A percentile compares a stretch with the other conserved stretches of the same genome.
Evolutionary conservation across 2,113 vertebrate genomes (phyloP).

Genomic region (Sus scrofa): T2T-Sscrofa CM000813.6:92882501-92883000

Average conservation of each 20-base stretch:
- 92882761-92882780: background rate
- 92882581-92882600: background rate
- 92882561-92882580: background rate
- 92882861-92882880: background rate
- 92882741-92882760: background rate
- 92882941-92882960: background rate
- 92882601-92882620: background rate
- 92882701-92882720: background rate
- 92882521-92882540: background rate
- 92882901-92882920: background rate
- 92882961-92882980: background rate
- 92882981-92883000: background rate
- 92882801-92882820: background rate
- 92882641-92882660: background rate
- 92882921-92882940: background rate
- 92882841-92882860: background rate
- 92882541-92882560: background rate
- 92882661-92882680: background rate
- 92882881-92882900: background rate
- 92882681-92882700: background rate
- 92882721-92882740: background rate
- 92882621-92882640: background rate
- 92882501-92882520: background rate
- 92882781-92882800: background rate
- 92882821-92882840: background rate